Evolutionary conservation across 92 coral and sea anemone genomes (phyloP).

Genomic region (Plumapathes pennacea): DNA sequence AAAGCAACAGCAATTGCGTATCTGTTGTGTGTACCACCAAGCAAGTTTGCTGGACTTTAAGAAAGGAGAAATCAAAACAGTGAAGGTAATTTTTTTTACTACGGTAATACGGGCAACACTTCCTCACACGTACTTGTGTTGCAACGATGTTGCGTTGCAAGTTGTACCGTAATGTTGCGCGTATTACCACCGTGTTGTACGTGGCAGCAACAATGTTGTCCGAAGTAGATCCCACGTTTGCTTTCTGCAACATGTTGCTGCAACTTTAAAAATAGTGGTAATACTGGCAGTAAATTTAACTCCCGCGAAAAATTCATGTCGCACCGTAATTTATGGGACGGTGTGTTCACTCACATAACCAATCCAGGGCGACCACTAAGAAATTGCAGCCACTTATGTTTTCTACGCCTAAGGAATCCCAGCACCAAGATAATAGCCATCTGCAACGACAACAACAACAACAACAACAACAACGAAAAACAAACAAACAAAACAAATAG

Average conservation of each 20-base stretch:
- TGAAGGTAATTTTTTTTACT: background rate
- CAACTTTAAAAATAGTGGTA: too few species aligned
- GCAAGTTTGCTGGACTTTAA: constrained; percentile 11
- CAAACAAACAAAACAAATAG: background rate
- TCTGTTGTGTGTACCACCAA: constrained; percentile 2
- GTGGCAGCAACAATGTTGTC: too few species aligned
- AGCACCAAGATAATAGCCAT: constrained; percentile 10
- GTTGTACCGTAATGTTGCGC: too few species aligned
- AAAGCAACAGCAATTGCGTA: constrained; percentile 23
- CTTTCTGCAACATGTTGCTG: too few species aligned
- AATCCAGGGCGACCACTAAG: constrained; percentile 11
- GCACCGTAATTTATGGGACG: background rate
- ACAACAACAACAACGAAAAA: background rate
- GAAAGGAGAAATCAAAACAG: background rate
- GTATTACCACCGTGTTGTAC: too few species aligned
- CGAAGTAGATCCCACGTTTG: too few species aligned
- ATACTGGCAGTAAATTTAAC: too few species aligned
- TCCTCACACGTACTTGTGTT: too few species aligned
- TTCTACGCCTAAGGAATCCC: constrained; percentile 1
- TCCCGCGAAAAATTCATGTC: too few species aligned
- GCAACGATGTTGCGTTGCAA: too few species aligned
- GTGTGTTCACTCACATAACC: constrained; percentile 1
- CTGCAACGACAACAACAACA: background rate
- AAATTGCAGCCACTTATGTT: background rate
- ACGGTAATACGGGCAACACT: background rate